Conservation (phyloP, 2,113 vertebrate genomes). For the Pitta sordida region DNA sequence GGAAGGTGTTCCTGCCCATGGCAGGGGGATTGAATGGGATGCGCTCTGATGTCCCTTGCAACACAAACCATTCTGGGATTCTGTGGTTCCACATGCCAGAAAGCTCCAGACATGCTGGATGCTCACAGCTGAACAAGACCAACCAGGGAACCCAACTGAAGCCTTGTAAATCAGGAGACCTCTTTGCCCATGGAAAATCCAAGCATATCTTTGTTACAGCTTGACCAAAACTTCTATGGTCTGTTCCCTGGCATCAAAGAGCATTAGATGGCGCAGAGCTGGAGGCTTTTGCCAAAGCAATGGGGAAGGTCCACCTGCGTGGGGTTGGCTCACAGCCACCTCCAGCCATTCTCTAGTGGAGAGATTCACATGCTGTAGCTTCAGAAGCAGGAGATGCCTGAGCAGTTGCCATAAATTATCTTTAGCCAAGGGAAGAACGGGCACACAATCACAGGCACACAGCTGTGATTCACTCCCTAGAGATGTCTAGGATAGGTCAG, state of each 20-base stretch:
- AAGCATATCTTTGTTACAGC: not conserved
- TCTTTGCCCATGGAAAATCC: not conserved
- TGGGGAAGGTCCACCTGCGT: not conserved
- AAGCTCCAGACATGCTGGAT: accelerated
- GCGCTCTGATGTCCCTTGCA: not conserved
- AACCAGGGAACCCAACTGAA: not conserved
- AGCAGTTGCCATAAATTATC: not conserved
- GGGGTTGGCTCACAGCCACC: not conserved
- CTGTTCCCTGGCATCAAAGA: not conserved
- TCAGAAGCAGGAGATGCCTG: not conserved
- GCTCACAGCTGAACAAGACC: not conserved
- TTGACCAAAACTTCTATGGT: accelerated
- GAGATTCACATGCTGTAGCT: not conserved
- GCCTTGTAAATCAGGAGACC: not conserved
- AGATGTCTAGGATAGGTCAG: not conserved
- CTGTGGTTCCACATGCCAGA: not conserved
- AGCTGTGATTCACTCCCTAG: not conserved
- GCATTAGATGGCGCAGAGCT: not conserved
- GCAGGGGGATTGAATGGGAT: not conserved
- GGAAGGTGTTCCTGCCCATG: not conserved
- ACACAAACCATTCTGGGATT: not conserved
- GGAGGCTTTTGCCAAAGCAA: not conserved
- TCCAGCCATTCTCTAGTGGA: accelerated
- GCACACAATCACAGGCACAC: too few relatives aligned
- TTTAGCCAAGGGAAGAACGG: not conserved